Evolutionary conservation across 2,888 invertebrate species (phyloP).

Genomic region (Machimus atricapillus): DNA sequence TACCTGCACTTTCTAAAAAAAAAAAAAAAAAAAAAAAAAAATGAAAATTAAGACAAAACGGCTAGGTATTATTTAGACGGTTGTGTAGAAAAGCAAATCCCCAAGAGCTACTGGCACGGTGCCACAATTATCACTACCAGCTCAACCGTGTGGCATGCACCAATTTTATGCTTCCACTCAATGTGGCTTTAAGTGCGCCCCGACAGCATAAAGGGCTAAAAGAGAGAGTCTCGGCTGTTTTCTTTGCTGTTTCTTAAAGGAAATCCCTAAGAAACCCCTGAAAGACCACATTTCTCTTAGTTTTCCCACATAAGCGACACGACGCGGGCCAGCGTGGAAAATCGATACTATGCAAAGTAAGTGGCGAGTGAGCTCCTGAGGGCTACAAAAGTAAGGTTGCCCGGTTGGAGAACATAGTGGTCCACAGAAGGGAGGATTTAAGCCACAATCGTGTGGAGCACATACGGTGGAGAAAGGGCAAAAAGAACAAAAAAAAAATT

Average conservation of each 20-base stretch:
- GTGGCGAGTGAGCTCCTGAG: not conserved
- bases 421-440: not conserved
- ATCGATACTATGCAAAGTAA: conserved; percentile 6
- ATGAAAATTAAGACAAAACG: not conserved
- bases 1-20: not conserved
- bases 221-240: not conserved
- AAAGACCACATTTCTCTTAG: not conserved
- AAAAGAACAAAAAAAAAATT: not conserved
- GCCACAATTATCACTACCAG: not conserved
- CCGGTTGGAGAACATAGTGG: not conserved
- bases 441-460: not conserved
- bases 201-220: not conserved
- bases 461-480: not conserved
- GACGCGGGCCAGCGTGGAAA: not conserved
- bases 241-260: not conserved
- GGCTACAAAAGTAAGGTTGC: not conserved
- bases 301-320: not conserved
- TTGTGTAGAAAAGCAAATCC: not conserved
- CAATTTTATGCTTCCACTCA: not conserved
- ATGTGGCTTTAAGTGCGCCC: not conserved
- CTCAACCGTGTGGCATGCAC: not conserved
- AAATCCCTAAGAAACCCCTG: not conserved
- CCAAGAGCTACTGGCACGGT: not conserved
- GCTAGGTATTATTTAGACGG: not conserved
- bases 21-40: not conserved